A percentile compares a stretch with the other conserved stretches of the same genome.
These are phyloP conservation scores for Drosophila kanapiae DNA, from an alignment of 1,140 invertebrate genomes.

Conservation along the genomic window DNA sequence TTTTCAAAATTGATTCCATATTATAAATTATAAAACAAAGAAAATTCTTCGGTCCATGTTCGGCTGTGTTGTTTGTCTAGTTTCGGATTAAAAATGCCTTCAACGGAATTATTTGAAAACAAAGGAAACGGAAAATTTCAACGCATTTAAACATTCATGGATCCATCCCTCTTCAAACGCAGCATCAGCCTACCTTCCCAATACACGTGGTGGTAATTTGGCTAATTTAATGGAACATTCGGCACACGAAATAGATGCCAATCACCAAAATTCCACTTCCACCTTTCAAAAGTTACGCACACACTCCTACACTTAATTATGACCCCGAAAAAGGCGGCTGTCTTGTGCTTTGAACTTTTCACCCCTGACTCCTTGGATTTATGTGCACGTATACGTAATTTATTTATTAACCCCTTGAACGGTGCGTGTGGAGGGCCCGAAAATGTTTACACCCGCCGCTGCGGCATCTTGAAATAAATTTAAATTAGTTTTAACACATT, in stretches of 20 bases:
- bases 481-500: conserved; percentile 84
- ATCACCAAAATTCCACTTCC: conserved; percentile 38
- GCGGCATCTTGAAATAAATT: conserved; percentile 79
- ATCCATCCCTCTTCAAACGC: conserved; percentile 7
- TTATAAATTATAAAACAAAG: conserved; percentile 20
- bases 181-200: conserved; percentile 1
- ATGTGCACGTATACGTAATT: conserved; percentile 82
- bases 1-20: neutral
- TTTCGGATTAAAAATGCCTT: neutral
- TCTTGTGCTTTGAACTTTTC: conserved; percentile 66
- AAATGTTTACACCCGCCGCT: conserved; percentile 47
- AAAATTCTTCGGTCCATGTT: neutral
- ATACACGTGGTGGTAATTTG: conserved; percentile 49
- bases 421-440: conserved; percentile 32
- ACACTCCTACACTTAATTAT: conserved; percentile 55
- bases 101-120: conserved; percentile 5
- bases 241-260: conserved; percentile 71
- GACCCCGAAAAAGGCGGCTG: conserved; percentile 39
- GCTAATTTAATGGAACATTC: conserved; percentile 76
- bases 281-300: conserved; percentile 1
- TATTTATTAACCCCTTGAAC: conserved; percentile 83
- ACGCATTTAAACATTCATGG: conserved; percentile 42
- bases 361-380: conserved; percentile 64
- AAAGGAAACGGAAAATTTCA: neutral
- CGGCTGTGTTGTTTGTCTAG: too few species aligned